phyloP scores from a whole-genome alignment of 2,888 invertebrate genomes.

The Standfussiana lucernea region DNA sequence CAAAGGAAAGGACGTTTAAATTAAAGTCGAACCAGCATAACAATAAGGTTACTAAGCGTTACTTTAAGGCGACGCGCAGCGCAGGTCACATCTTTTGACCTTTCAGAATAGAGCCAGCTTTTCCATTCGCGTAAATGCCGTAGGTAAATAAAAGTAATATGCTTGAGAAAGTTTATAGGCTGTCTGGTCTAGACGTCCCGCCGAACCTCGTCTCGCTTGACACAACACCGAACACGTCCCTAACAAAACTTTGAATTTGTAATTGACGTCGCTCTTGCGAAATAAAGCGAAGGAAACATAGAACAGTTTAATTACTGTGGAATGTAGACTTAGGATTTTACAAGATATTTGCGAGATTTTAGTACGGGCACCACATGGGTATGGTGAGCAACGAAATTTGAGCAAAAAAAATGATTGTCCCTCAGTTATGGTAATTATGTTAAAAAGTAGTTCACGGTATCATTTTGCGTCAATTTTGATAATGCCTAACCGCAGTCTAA shows the following conservation, averaged over 20 bases:
- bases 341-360: constrained; percentile 15
- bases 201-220: constrained; percentile 63
- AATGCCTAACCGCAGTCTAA: too few relatives aligned
- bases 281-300: constrained; percentile 28
- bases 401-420: neutral
- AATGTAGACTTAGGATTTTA: constrained; percentile 35
- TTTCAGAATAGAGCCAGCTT: constrained; percentile 63
- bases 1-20: constrained; percentile 33
- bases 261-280: constrained; percentile 53
- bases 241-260: constrained; percentile 70
- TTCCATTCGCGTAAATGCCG: constrained; percentile 64
- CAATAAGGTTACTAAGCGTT: constrained; percentile 49
- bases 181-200: constrained; percentile 77
- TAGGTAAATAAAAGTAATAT: constrained; percentile 71
- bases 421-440: neutral
- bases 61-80: constrained; percentile 45
- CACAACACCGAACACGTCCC: constrained; percentile 61
- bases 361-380: neutral
- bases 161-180: constrained; percentile 76
- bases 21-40: constrained; percentile 35
- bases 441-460: neutral
- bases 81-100: constrained; percentile 63
- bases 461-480: neutral
- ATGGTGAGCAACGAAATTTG: neutral
- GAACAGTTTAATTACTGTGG: constrained; percentile 33